Conservation (phyloP, 2,113 vertebrate genomes). For the Serinus canaria region DNA sequence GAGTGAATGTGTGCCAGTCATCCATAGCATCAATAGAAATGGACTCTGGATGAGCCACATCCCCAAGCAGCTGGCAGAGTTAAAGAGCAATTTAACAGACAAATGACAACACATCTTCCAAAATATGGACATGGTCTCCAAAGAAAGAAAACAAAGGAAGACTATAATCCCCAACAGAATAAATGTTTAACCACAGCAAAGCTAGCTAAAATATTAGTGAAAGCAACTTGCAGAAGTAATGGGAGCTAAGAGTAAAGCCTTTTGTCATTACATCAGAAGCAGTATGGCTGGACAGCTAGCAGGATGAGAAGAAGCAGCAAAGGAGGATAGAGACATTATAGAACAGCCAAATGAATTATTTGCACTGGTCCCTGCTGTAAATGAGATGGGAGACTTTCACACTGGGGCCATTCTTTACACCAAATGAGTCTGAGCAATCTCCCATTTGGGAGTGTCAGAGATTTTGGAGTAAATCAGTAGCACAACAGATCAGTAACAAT, state of each 20-base stretch:
- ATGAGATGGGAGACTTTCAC: slow-evolving; percentile 10
- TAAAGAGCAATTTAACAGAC: not conserved
- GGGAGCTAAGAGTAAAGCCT: slow-evolving; percentile 12
- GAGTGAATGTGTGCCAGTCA: not conserved
- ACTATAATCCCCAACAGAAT: slow-evolving; percentile 23
- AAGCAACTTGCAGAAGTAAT: not conserved
- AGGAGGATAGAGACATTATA: slow-evolving; percentile 34
- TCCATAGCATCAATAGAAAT: not conserved
- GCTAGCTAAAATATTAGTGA: slow-evolving; percentile 17
- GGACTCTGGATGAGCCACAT: not conserved
- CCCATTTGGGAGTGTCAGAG: not conserved
- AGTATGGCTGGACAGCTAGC: not conserved
- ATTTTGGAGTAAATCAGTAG: not conserved
- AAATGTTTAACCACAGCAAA: slow-evolving; percentile 43
- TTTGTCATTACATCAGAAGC: slow-evolving; percentile 4
- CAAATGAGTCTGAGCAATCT: not conserved
- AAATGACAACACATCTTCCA: not conserved
- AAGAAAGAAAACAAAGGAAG: slow-evolving; percentile 40
- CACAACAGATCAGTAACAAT: not conserved
- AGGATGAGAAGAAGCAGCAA: slow-evolving; percentile 24
- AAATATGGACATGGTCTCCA: not conserved
- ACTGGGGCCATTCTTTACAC: slow-evolving; percentile 5
- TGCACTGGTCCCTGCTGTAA: not conserved
- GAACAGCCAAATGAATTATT: slow-evolving; percentile 29
- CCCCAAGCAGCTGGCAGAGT: not conserved